Conservation (phyloP, 2,797 vertebrate genomes). For the Chanos chanos region DNA sequence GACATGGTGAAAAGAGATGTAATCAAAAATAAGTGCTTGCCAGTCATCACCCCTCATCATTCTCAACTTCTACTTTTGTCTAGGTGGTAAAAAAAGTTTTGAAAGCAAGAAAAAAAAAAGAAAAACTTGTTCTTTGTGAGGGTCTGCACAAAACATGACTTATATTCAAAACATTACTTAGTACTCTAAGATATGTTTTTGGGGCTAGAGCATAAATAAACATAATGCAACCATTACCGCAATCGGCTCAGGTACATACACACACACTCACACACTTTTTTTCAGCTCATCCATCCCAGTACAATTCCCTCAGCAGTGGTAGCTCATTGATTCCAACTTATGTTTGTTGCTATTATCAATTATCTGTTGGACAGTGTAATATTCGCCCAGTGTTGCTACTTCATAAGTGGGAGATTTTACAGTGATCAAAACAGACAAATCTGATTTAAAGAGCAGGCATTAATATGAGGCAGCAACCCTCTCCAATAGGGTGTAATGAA, state of each 20-base stretch:
- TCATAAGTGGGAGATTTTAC: constrained; percentile 69
- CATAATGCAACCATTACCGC: too few species aligned
- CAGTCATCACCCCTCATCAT: constrained; percentile 46
- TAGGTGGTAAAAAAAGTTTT: constrained; percentile 56
- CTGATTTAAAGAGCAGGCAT: constrained; percentile 73
- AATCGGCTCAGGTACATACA: constrained; percentile 13
- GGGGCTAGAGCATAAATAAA: too few species aligned
- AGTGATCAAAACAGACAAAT: constrained; percentile 79
- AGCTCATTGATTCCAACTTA: constrained; percentile 56
- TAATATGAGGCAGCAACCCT: constrained; percentile 71
- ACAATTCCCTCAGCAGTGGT: constrained; percentile 22
- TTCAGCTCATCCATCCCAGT: background rate
- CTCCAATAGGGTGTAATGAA: constrained; percentile 73
- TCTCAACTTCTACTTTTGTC: constrained; percentile 54
- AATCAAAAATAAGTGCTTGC: constrained; percentile 48
- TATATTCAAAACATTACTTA: too few species aligned
- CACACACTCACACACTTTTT: constrained; percentile 21
- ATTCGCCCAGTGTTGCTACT: constrained; percentile 69
- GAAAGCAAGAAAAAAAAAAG: too few species aligned
- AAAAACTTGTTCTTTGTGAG: too few species aligned
- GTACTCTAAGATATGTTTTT: too few species aligned
- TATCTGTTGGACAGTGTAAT: constrained; percentile 74
- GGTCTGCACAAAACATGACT: too few species aligned
- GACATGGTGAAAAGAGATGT: constrained; percentile 37
- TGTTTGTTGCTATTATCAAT: constrained; percentile 71